Percentiles rank a stretch among this genome's conserved stretches.
Evolutionary conservation across 2,113 vertebrate species (phyloP).

Genomic region (Centropus bengalensis): DNA sequence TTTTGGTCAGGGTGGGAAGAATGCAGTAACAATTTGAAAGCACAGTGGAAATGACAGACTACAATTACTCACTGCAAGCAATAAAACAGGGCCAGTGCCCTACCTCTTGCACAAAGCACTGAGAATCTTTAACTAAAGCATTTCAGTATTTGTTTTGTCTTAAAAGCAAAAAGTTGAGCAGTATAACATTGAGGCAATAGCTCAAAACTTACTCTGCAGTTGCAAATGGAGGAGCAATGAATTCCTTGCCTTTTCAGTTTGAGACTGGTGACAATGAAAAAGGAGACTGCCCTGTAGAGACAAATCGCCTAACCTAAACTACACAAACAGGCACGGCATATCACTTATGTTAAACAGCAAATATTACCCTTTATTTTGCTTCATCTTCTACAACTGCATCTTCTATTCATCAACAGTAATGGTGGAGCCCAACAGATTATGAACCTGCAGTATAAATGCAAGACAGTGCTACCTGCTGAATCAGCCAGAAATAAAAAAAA

Average conservation of each 20-base stretch:
- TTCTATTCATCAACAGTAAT: neutral
- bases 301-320: neutral
- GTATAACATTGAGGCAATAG: neutral
- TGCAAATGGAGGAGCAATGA: neutral
- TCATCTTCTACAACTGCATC: neutral
- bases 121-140: neutral
- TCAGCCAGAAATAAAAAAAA: neutral
- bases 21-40: neutral
- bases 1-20: neutral
- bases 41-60: neutral
- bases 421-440: neutral
- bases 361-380: neutral
- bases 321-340: neutral
- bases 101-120: neutral
- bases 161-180: neutral
- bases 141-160: neutral
- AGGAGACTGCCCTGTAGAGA: neutral
- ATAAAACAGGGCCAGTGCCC: neutral
- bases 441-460: neutral
- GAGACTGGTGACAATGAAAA: neutral
- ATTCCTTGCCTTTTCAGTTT: neutral
- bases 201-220: neutral
- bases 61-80: neutral
- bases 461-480: neutral
- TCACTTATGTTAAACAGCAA: neutral